Conservation (phyloP, 1,140 invertebrate genomes). For the Rhagoletis pomonella region DNA sequence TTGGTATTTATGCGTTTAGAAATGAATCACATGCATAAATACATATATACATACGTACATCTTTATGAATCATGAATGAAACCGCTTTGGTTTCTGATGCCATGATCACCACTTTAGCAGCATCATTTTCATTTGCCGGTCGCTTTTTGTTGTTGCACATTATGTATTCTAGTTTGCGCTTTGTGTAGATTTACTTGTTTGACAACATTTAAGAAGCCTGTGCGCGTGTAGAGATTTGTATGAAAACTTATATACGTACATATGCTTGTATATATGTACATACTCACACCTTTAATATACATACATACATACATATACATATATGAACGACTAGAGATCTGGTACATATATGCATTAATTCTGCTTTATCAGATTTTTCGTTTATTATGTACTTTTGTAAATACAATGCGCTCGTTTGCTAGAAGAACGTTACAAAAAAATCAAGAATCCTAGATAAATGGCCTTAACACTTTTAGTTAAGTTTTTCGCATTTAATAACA, state of each 20-base stretch:
- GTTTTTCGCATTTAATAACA: too few species aligned
- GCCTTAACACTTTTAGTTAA: too few species aligned
- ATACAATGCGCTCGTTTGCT: too few species aligned
- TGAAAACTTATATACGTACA: neutral
- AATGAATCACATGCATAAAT: neutral
- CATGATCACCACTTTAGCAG: neutral
- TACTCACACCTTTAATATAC: too few species aligned
- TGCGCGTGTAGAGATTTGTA: neutral
- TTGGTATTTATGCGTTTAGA: neutral
- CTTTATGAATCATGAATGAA: constrained; percentile 50
- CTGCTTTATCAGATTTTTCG: too few species aligned
- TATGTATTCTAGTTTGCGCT: neutral
- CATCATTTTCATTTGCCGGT: constrained; percentile 28
- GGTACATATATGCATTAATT: too few species aligned
- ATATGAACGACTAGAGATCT: too few species aligned
- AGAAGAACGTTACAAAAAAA: too few species aligned
- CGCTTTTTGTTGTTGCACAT: constrained; percentile 5
- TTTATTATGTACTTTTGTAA: too few species aligned
- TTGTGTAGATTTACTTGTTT: constrained; percentile 39
- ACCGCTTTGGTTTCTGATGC: constrained; percentile 10
- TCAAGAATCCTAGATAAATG: too few species aligned
- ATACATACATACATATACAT: too few species aligned
- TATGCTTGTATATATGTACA: too few species aligned
- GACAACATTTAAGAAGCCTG: constrained; percentile 38
- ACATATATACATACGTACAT: neutral